Conservation (phyloP, 2,797 vertebrate species). For the Hemibagrus guttatus region DNA sequence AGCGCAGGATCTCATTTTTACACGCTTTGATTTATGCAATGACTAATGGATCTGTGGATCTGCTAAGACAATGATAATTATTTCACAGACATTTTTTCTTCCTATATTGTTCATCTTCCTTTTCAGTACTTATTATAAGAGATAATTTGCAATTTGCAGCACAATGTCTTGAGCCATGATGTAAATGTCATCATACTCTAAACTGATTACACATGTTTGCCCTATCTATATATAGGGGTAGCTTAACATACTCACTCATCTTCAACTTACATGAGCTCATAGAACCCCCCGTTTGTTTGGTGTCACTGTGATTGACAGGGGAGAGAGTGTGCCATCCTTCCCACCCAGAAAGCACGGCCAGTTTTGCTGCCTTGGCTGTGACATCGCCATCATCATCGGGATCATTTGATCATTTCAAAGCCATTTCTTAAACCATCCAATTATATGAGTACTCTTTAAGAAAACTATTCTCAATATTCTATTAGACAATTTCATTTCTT, state of each 20-base stretch:
- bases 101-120: slow-evolving; percentile 24
- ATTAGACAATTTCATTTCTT: not conserved
- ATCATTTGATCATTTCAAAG: no score
- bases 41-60: slow-evolving; percentile 25
- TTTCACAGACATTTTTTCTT: slow-evolving; percentile 34
- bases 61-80: slow-evolving; percentile 28
- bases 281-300: not conserved
- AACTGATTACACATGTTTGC: not conserved
- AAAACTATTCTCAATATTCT: not conserved
- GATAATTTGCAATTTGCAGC: not conserved
- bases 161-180: not conserved
- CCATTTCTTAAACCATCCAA: no score
- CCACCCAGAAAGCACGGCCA: not conserved
- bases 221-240: not conserved
- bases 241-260: not conserved
- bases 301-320: not conserved
- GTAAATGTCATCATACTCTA: not conserved
- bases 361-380: not conserved
- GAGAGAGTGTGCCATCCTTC: not conserved
- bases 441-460: not conserved
- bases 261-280: not conserved
- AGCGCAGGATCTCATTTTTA: slow-evolving; percentile 28
- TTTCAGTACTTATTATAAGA: not conserved
- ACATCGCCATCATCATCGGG: not conserved
- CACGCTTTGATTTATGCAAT: slow-evolving; percentile 32